These are phyloP conservation scores for Dendrolimus pini DNA, from an alignment of 2,888 invertebrate species.

Conservation along the genomic window DNA sequence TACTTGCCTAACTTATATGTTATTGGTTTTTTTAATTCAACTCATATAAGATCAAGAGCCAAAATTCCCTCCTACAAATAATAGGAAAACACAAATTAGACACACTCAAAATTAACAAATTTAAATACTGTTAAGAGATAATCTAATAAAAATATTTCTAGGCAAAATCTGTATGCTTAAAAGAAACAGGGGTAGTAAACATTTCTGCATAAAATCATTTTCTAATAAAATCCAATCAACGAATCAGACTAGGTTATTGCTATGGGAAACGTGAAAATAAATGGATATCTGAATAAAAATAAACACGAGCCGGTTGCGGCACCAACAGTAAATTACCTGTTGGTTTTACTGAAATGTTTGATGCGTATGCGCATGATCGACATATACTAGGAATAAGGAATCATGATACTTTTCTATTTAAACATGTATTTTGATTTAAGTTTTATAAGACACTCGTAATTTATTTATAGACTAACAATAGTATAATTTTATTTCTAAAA, in stretches of 20 bases:
- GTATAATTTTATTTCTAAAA: no score
- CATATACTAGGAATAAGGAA: slow-evolving; percentile 14
- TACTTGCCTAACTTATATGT: no score
- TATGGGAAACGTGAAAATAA: slow-evolving; percentile 36
- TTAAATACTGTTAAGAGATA: background rate
- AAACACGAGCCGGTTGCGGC: slow-evolving; percentile 45
- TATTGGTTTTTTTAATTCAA: no score
- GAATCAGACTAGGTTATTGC: slow-evolving; percentile 13
- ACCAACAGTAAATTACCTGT: slow-evolving; percentile 63
- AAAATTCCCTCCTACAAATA: no score
- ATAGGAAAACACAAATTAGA: no score
- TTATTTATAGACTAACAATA: no score
- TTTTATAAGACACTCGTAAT: no score
- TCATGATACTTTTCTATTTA: background rate
- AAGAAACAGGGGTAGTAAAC: slow-evolving; percentile 18
- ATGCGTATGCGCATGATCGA: slow-evolving; percentile 65
- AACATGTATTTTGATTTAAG: no score
- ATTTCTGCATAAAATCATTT: slow-evolving; percentile 20
- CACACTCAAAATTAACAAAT: background rate
- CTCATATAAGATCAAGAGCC: no score
- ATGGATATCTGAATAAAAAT: slow-evolving; percentile 53
- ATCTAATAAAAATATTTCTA: background rate
- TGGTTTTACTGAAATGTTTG: slow-evolving; percentile 66
- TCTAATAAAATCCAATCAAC: slow-evolving; percentile 61
- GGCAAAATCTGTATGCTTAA: slow-evolving; percentile 10